Evolutionary conservation across 1,140 invertebrate genomes (phyloP).

Genomic region (Melipona quadrifasciata): DNA sequence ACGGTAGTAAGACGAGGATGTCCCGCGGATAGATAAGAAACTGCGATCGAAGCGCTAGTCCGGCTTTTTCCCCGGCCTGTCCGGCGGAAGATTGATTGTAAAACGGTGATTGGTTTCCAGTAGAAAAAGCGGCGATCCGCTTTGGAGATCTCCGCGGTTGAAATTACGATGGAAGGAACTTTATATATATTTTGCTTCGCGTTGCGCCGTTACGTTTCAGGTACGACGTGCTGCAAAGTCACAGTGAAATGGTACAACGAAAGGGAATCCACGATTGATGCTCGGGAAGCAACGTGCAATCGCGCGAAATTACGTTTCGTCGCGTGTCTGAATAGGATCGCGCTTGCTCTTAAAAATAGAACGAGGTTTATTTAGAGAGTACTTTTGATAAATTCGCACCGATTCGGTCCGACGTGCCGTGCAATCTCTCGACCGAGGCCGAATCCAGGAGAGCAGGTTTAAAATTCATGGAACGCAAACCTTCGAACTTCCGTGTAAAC

Average conservation of each 20-base stretch:
- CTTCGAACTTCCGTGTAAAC: neutral
- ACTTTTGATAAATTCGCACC: neutral
- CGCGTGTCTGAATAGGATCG: neutral
- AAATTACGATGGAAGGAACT: neutral
- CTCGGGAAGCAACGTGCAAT: too few relatives aligned
- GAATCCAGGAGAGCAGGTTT: neutral
- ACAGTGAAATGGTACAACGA: neutral
- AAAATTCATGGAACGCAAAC: slow-evolving; percentile 2
- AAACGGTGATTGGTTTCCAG: neutral
- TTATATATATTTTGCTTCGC: neutral
- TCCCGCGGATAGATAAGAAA: slow-evolving; percentile 7
- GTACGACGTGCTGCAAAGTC: too few relatives aligned
- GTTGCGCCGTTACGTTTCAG: neutral
- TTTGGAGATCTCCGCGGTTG: neutral
- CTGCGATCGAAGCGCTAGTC: neutral
- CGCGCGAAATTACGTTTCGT: too few relatives aligned
- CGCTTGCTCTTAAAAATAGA: neutral
- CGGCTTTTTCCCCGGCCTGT: neutral
- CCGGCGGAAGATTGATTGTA: neutral
- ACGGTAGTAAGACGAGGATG: slow-evolving; percentile 34
- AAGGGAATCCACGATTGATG: too few relatives aligned
- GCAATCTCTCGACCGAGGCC: neutral
- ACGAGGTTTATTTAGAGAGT: neutral
- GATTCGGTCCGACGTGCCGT: neutral
- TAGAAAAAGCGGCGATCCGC: neutral